Percentiles rank a stretch among this genome's conserved stretches.
phyloP scores from a whole-genome alignment of 1,140 invertebrate species.

The Zaprionus vittiger region DNA sequence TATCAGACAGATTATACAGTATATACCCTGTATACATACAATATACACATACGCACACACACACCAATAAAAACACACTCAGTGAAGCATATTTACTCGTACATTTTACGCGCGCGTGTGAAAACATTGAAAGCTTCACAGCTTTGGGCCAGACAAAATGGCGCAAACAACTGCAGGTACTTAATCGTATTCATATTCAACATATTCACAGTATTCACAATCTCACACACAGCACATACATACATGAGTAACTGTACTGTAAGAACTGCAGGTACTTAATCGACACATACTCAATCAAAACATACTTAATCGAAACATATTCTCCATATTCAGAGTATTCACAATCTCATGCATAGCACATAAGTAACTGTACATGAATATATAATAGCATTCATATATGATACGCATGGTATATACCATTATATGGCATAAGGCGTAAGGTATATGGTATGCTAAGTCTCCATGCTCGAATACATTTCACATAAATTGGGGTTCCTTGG shows the following conservation, averaged over 20 bases:
- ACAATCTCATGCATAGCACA: too few species aligned
- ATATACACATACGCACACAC: neutral
- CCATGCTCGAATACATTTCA: neutral
- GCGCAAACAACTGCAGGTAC: slow-evolving; percentile 78
- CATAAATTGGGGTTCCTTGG: neutral
- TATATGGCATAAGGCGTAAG: too few species aligned
- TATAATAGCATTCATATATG: neutral
- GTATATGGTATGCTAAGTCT: neutral
- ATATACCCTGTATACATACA: slow-evolving; percentile 18
- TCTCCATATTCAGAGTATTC: too few species aligned
- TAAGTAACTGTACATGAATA: neutral
- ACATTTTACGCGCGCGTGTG: slow-evolving; percentile 47
- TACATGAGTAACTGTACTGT: neutral
- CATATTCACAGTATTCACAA: too few species aligned
- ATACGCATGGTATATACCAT: too few species aligned
- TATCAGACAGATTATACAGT: slow-evolving; percentile 31
- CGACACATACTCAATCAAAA: too few species aligned
- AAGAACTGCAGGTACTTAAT: slow-evolving; percentile 38
- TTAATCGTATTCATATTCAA: slow-evolving; percentile 11
- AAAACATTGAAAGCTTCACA: slow-evolving; percentile 49
- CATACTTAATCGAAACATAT: too few species aligned
- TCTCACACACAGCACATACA: too few species aligned
- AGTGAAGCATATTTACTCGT: slow-evolving; percentile 2
- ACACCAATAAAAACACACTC: neutral
- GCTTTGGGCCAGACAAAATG: slow-evolving; percentile 55